Conservation (phyloP, 2,113 vertebrate species). For the Chionis minor region DNA sequence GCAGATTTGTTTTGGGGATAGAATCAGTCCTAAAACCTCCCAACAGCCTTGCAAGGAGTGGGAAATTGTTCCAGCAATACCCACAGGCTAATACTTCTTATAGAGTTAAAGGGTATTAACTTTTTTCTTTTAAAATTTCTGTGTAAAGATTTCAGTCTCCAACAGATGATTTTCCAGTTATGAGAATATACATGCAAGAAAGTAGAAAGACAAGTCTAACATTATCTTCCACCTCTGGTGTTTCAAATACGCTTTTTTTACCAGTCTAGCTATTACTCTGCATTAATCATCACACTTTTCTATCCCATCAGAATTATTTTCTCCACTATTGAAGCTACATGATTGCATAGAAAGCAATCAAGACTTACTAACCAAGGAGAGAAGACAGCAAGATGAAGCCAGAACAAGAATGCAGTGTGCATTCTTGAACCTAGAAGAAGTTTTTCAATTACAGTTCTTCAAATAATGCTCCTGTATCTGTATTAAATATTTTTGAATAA, state of each 20-base stretch:
- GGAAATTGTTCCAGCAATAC: background rate
- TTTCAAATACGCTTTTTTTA: background rate
- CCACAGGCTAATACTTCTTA: background rate
- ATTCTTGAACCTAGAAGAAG: background rate
- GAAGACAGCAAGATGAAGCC: background rate
- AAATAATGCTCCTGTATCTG: background rate
- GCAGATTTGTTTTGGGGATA: background rate
- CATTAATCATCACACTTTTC: background rate
- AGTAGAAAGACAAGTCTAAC: background rate
- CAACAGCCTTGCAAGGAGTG: background rate
- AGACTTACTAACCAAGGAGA: background rate
- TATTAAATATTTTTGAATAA: background rate
- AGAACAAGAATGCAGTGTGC: background rate
- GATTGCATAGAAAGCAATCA: background rate
- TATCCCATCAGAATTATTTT: background rate
- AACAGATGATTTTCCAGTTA: background rate
- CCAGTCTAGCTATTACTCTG: background rate
- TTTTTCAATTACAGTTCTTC: background rate
- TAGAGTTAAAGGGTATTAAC: background rate
- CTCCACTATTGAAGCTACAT: background rate
- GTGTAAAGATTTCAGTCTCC: background rate
- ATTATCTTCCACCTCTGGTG: background rate
- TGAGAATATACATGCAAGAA: background rate
- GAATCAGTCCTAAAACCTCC: background rate
- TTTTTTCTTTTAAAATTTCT: background rate